Evolutionary conservation across 2,113 vertebrate genomes (phyloP).

Genomic region (Albula glossodonta): DNA sequence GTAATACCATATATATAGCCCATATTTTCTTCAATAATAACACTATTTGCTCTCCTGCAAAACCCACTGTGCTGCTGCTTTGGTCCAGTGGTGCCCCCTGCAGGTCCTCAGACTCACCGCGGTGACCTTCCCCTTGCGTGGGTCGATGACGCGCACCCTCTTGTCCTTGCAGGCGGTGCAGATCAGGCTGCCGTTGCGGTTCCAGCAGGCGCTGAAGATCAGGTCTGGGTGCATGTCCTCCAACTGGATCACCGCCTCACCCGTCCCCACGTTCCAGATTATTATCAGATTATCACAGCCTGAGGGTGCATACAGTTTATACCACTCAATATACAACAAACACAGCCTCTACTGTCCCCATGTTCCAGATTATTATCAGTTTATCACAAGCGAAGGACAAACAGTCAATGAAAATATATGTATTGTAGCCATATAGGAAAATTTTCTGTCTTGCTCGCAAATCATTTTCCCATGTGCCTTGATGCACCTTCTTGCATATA

Average conservation of each 20-base stretch:
- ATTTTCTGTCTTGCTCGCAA: too few species aligned
- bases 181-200: constrained; percentile 88
- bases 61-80: too few species aligned
- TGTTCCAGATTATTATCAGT: constrained; percentile 92
- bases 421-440: too few species aligned
- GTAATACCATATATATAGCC: too few species aligned
- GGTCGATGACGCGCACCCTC: constrained; percentile 92
- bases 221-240: constrained; percentile 96
- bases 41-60: too few species aligned
- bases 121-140: constrained; percentile 86
- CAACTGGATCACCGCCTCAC: constrained; percentile 86
- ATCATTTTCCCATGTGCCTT: too few species aligned
- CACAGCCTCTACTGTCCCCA: constrained; percentile 90
- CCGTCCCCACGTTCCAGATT: constrained; percentile 98
- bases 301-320: constrained; percentile 45
- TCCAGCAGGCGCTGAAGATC: constrained; percentile 96
- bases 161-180: constrained; percentile 98
- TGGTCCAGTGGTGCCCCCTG: too few species aligned
- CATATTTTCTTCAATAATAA: too few species aligned
- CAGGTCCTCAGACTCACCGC: constrained; percentile 71
- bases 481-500: too few species aligned
- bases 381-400: constrained; percentile 84
- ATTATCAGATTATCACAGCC: constrained; percentile 91
- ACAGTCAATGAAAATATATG: too few species aligned
- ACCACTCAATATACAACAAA: not conserved